Base-by-base conservation (phyloP, 2,113 vertebrate genomes). In the Brachirus orientalis region DNA sequence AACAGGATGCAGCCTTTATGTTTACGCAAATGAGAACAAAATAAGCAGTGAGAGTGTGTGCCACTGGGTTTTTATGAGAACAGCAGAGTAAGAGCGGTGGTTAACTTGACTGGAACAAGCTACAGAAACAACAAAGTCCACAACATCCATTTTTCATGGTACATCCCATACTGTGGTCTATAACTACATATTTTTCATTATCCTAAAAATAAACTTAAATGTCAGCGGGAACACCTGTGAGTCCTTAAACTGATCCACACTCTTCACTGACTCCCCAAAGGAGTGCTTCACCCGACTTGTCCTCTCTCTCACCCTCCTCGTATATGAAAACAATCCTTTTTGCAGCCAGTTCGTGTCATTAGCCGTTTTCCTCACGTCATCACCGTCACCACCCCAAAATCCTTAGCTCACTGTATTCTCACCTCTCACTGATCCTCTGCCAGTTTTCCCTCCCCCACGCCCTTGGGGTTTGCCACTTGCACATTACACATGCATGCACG, bases 381-480 rank as follows among this genome's bases (percentile, higher is more conserved):
- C 41, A 53, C 16, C 36, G 33, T 19, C 40, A 46, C 16, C 36
- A 45, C 19, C 46, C 40, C 17, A 22, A 60, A 73, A 54, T 6
- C 51, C 55, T 72, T 35, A 41, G 45, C 59, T 44, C 1, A 0
- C 64, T 19, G 55, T 55, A 54, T 66, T 77, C 68, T 89, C 83
- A 85, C 88, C 80, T 85, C 83, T 82, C 40, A 8, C 59, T 82
- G 77, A 85, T 84, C 77, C 72, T 66, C 65, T 63, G 68, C 77
- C 71, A 70, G 44, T 9, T 17, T 46, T 68, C 77, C 86, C 84
- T 85, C 82, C 83, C 80, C 69, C 85, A 76, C 69, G 17, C 69
- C 70, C 51, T 10, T 33, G 68, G 68, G 80, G 62, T 79, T 81
- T 75, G 48, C 54, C 75, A 75, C 63, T 68, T 71, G 47, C 72